These are phyloP conservation scores for Scaptomyza parva DNA, from an alignment of 2,888 invertebrate species.

Conservation along the genomic window DNA sequence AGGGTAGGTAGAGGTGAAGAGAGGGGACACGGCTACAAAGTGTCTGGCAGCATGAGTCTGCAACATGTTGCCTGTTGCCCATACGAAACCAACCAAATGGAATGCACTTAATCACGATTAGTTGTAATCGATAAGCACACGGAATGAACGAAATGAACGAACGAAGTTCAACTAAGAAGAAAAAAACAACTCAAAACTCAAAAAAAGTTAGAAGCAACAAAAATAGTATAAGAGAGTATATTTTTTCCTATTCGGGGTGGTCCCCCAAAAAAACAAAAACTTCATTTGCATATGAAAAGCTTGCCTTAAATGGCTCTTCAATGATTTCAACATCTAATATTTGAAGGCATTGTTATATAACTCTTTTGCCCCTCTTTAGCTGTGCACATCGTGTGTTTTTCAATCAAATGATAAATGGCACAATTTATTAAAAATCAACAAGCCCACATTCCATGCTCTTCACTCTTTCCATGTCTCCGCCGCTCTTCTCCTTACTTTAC, in stretches of 20 bases:
- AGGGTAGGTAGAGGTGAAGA: background rate
- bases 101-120: slow-evolving; percentile 83
- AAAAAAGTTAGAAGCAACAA: slow-evolving; percentile 27
- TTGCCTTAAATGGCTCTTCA: slow-evolving; percentile 76
- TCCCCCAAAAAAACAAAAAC: slow-evolving; percentile 46
- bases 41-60: slow-evolving; percentile 73
- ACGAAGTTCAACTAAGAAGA: slow-evolving; percentile 50
- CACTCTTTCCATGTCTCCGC: background rate
- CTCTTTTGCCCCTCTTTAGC: background rate
- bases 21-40: slow-evolving; percentile 4
- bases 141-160: background rate
- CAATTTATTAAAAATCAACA: slow-evolving; percentile 80
- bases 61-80: slow-evolving; percentile 65
- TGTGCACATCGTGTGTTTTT: slow-evolving; percentile 24
- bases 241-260: slow-evolving; percentile 64
- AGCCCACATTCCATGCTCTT: slow-evolving; percentile 41
- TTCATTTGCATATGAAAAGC: slow-evolving; percentile 79
- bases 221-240: slow-evolving; percentile 23
- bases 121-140: slow-evolving; percentile 81
- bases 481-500: slow-evolving; percentile 40
- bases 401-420: slow-evolving; percentile 68
- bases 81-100: slow-evolving; percentile 76
- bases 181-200: slow-evolving; percentile 22
- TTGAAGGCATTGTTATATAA: slow-evolving; percentile 61
- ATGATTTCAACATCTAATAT: slow-evolving; percentile 80